Evolutionary conservation across 1,140 invertebrate genomes (phyloP).

Genomic region (Drosophila pseudoobscura): DNA sequence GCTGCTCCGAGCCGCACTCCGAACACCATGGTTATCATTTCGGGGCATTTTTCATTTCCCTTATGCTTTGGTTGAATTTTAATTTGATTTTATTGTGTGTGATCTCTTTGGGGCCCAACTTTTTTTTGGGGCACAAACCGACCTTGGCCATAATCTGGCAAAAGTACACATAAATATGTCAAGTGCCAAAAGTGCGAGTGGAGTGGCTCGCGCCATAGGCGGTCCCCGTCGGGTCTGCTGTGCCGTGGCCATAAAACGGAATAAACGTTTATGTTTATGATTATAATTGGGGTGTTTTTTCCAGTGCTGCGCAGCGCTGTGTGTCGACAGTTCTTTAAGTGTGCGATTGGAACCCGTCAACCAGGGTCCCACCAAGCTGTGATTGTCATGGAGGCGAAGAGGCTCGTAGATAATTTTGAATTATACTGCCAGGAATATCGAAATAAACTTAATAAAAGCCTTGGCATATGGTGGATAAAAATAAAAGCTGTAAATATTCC

Average conservation of each 20-base stretch:
- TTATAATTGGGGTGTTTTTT: conserved; percentile 33
- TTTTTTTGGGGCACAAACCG: conserved; percentile 1
- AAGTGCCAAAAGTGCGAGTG: conserved; percentile 41
- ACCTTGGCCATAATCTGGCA: conserved; percentile 45
- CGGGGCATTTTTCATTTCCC: not conserved
- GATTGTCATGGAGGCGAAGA: too few relatives aligned
- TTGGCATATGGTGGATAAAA: too few relatives aligned
- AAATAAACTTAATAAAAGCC: too few relatives aligned
- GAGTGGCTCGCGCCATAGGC: conserved; percentile 12
- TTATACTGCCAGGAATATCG: too few relatives aligned
- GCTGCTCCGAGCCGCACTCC: not conserved
- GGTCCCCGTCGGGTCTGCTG: conserved; percentile 20
- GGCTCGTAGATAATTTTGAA: too few relatives aligned
- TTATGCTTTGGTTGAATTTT: conserved; percentile 27
- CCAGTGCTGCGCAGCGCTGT: not conserved
- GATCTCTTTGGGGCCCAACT: conserved; percentile 18
- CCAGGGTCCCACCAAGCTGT: conserved; percentile 5
- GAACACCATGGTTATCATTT: conserved; percentile 19
- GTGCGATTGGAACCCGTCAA: not conserved
- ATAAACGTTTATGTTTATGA: conserved; percentile 50
- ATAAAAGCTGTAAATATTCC: too few relatives aligned
- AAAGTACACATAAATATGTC: conserved; percentile 66
- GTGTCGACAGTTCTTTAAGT: conserved; percentile 1
- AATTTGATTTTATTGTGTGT: conserved; percentile 49
- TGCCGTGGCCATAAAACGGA: conserved; percentile 49